Conservation (phyloP, 2,888 invertebrate species). For the Mayetiola destructor region DNA sequence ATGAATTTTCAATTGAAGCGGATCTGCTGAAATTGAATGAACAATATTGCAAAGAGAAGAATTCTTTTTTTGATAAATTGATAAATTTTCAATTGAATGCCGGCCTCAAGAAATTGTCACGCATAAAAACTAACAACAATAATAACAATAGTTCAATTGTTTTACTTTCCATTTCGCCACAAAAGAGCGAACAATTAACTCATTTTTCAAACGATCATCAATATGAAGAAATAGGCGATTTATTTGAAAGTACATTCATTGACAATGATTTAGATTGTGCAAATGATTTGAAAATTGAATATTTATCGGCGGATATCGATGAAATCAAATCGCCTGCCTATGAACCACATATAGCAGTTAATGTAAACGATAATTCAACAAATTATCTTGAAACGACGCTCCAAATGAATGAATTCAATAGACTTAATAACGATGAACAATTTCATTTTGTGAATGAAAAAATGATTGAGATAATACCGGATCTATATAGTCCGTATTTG, state of each 20-base stretch:
- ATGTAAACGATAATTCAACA: neutral
- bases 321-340: constrained; percentile 6
- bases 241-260: neutral
- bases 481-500: no score
- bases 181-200: no score
- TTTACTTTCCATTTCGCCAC: no score
- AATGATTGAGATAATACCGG: neutral
- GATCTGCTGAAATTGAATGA: neutral
- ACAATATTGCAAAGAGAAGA: no score
- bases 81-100: no score
- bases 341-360: neutral
- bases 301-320: constrained; percentile 3
- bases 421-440: neutral
- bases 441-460: neutral
- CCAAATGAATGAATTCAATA: neutral
- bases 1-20: neutral
- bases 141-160: no score
- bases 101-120: no score
- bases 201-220: no score
- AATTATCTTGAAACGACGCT: neutral
- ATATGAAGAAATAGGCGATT: no score
- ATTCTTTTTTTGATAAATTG: no score
- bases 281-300: neutral
- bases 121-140: no score
- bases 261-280: neutral